Evolutionary conservation across 2,113 vertebrate genomes (phyloP), one percentile per base, ranked within the genome.

Genomic region (Euleptes europaea): DNA sequence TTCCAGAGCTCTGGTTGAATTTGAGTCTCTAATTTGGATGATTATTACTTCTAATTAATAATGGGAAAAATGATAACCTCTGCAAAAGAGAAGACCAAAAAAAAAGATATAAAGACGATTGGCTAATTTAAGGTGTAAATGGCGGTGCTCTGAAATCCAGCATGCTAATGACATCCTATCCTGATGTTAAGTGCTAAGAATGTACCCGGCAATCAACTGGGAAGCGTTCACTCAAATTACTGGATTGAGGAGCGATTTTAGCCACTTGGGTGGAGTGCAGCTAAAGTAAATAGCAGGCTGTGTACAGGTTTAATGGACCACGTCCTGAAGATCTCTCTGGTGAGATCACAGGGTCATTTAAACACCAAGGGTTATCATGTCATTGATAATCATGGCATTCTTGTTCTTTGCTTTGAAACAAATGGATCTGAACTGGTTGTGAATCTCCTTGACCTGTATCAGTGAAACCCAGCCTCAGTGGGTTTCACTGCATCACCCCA

Each of bases 111-210:
- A 15, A 28, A 66, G 38, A 70, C 12, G 3, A 28, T 23, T 42
- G 80, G 81, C 71, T 93, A 88, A 91, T 93, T 89, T 91, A 88
- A 92, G 87, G 40, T 88, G 38, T 78, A 42, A 84, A 60, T 83
- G 80, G 85, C 88, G 82, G 70, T 88, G 73, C 73, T 77, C 10
- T 85, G 83, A 89, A 60, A 67, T 82, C 83, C 51, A 33, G 67
- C n/a, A 12, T 69, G 78, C 40, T 85, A 85, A 83, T 80, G 82
- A 86, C 66, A 76, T 69, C 26, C 42, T 87, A 51, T 88, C 33
- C 71, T 35, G 83, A 72, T 0, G 2, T 71, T 65, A 12, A 38
- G 21, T 80, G 88, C 85, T 80, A 84, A 86, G 90, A 91, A 80
- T 47, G 90, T 0, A 86, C 23, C 47, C 86, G 67, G 26, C 86